phyloP scores from a whole-genome alignment of 2,797 vertebrate species.

The Enteromius paludinosus region DNA sequence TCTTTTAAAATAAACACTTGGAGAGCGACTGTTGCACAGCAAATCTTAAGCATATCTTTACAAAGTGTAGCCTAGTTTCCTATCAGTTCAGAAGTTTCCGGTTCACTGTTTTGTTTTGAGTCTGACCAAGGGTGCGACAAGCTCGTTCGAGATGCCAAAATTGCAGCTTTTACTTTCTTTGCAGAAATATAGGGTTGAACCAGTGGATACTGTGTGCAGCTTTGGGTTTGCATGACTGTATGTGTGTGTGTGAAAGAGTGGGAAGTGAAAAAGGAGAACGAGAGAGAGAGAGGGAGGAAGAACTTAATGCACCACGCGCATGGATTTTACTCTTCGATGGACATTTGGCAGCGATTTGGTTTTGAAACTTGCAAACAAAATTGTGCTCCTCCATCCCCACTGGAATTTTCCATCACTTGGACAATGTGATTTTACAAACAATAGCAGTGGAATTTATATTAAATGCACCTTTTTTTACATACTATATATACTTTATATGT shows the following conservation, averaged over 20 bases:
- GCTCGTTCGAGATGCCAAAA: slow-evolving; percentile 25
- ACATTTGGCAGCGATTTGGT: slow-evolving; percentile 27
- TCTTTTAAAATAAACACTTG: slow-evolving; percentile 46
- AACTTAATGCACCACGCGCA: slow-evolving; percentile 25
- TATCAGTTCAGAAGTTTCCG: slow-evolving; percentile 12
- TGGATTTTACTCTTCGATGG: slow-evolving; percentile 40
- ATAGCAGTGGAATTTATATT: background rate
- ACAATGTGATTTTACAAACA: slow-evolving; percentile 35
- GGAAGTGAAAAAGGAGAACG: slow-evolving; percentile 19
- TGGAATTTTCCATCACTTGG: slow-evolving; percentile 57
- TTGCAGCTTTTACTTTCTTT: background rate
- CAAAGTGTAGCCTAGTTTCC: slow-evolving; percentile 29
- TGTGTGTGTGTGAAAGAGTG: slow-evolving; percentile 15
- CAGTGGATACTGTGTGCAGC: slow-evolving; percentile 10
- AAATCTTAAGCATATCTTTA: slow-evolving; percentile 16
- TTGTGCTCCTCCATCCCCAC: slow-evolving; percentile 7
- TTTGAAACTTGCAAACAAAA: slow-evolving; percentile 32
- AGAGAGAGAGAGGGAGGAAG: slow-evolving; percentile 23
- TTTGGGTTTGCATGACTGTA: slow-evolving; percentile 1
- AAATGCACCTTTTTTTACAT: background rate
- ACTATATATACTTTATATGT: too few species aligned
- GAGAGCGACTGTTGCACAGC: slow-evolving; percentile 11
- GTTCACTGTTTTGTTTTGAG: background rate
- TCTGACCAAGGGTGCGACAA: background rate
- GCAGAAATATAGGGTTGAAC: slow-evolving; percentile 14